Base-by-base conservation (phyloP, 2,797 vertebrate genomes). In the Tenualosa thibaudeaui region DNA sequence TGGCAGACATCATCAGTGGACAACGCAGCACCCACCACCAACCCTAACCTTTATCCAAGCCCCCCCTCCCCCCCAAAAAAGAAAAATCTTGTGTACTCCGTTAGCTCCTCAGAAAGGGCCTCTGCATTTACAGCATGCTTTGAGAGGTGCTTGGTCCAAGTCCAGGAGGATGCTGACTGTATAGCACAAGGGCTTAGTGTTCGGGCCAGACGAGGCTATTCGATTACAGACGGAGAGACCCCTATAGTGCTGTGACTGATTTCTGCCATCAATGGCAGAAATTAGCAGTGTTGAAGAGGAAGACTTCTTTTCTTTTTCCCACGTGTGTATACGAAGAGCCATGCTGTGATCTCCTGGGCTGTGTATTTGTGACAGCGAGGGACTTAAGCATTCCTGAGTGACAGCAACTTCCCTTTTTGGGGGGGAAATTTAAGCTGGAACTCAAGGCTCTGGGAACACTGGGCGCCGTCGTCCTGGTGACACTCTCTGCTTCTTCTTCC, bases 321-420 rank as follows among this genome's bases (percentile, higher is more conserved):
- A 78, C 50, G 50, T 78, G 68, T 40, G 37, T 31, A 12, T 13
- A 17, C 9, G 17, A 19, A 19, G 37, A 46, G 17, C 5, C 71
- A 46, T 37, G 7, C 19, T 46, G 17, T 3, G 15, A 7, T 78
- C 40, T 78, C 71, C 19, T 46, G 71, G 19, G 71, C 15, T 78
- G 71, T 78, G 5, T 43, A 5, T 22, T 5, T 51, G 50, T 51
- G 50, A 9, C 7, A 22, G 19, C 1, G 40, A 46, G 71, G 40
- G 17, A 46, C 17, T 46, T 6, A 19, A 12, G 13, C 71, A 84
- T 87, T 83, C 40, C 31, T 85, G 22, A 86, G 84, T 88, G 60
- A 85, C 83, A 84, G 15, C 50, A 7, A 24, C 68, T 40, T 78
- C 71, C 2, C 1, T 19, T 78, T 78, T 78, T 78, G 13, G 15